phyloP scores from a whole-genome alignment of 2,113 vertebrate species.

The Panurus biarmicus region DNA sequence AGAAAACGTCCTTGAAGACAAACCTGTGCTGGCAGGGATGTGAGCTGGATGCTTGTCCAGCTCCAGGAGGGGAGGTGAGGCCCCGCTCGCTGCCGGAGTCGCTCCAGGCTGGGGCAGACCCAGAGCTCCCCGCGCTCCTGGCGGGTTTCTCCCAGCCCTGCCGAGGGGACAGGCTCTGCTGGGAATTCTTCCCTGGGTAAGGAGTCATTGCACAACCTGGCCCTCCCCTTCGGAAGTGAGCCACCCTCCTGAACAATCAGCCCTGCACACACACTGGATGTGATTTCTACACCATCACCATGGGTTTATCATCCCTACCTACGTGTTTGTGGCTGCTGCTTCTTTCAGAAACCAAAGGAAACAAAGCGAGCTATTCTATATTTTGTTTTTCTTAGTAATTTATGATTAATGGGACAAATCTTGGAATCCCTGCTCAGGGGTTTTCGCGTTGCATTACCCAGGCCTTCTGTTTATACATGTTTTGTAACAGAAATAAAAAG shows the following conservation, averaged over 20 bases:
- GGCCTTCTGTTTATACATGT: conserved; percentile 49
- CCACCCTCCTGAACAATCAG: background rate
- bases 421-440: conserved; percentile 12
- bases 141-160: background rate
- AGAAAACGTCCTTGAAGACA: conserved; percentile 17
- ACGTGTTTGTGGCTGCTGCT: background rate
- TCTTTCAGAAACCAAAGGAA: background rate
- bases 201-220: background rate
- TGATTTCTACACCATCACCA: background rate
- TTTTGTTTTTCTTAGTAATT: conserved; percentile 38
- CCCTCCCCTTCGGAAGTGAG: conserved; percentile 15
- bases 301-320: background rate
- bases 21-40: background rate
- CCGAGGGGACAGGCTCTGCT: background rate
- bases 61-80: background rate
- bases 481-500: conserved; percentile 51
- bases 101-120: background rate
- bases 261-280: background rate
- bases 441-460: conserved; percentile 28
- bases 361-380: background rate
- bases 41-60: background rate
- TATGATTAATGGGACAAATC: conserved; percentile 38
- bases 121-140: background rate
- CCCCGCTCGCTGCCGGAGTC: background rate
- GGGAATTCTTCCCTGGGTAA: background rate